These are phyloP conservation scores for Drosophila diplacantha DNA, from an alignment of 2,888 invertebrate species.

Conservation along the genomic window DNA sequence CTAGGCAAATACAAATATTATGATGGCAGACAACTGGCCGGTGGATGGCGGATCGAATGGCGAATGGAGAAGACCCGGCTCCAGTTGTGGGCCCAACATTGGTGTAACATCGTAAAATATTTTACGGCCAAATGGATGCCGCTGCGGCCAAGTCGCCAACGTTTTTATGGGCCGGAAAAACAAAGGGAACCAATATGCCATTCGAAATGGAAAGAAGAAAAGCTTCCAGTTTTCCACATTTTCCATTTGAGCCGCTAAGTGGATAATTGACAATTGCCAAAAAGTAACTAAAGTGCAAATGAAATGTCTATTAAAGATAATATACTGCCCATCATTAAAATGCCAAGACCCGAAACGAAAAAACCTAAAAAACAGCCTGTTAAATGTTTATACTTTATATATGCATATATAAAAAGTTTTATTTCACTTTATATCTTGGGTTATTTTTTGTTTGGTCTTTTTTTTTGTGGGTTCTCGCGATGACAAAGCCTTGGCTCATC, in stretches of 20 bases:
- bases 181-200: slow-evolving; percentile 18
- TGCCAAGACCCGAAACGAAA: slow-evolving; percentile 17
- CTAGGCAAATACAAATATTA: slow-evolving; percentile 74
- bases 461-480: slow-evolving; percentile 24
- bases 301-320: slow-evolving; percentile 37
- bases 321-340: slow-evolving; percentile 41
- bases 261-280: slow-evolving; percentile 31
- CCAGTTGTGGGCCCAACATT: slow-evolving; percentile 49
- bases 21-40: slow-evolving; percentile 58
- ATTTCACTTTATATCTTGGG: slow-evolving; percentile 32
- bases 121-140: slow-evolving; percentile 61
- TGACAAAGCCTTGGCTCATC: slow-evolving; percentile 50
- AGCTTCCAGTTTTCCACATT: slow-evolving; percentile 14
- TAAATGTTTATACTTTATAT: slow-evolving; percentile 26
- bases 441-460: slow-evolving; percentile 10
- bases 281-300: slow-evolving; percentile 36
- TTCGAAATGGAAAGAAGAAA: background rate
- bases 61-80: slow-evolving; percentile 1
- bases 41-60: slow-evolving; percentile 7
- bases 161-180: slow-evolving; percentile 53
- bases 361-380: background rate
- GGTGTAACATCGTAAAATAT: slow-evolving; percentile 71
- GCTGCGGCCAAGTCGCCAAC: slow-evolving; percentile 55
- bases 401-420: slow-evolving; percentile 32
- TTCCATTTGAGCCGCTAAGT: slow-evolving; percentile 23